Percentiles rank a stretch among this genome's conserved stretches.
Conservation (phyloP, 2,797 vertebrate genomes). For the Gadopsis bispinosus region DNA sequence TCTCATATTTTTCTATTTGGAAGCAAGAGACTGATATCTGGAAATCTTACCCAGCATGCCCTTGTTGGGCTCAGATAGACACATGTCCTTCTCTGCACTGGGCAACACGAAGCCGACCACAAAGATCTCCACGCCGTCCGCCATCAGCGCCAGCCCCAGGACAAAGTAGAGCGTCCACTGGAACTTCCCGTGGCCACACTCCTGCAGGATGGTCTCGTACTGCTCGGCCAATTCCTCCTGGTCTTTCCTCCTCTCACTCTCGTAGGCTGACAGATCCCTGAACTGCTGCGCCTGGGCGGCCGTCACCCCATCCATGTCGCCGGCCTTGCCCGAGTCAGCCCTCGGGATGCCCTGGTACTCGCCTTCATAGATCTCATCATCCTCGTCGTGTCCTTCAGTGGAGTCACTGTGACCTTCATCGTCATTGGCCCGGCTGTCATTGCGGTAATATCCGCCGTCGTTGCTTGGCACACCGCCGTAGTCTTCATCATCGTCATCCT, state of each 20-base stretch:
- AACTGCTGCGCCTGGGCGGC: slow-evolving; percentile 83
- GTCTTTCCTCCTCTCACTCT: slow-evolving; percentile 90
- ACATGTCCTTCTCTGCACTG: slow-evolving; percentile 98
- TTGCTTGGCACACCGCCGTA: slow-evolving; percentile 77
- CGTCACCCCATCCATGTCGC: slow-evolving; percentile 63
- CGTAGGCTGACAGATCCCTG: slow-evolving; percentile 85
- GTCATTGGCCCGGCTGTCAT: slow-evolving; percentile 87
- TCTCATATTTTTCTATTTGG: background rate
- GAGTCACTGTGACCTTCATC: slow-evolving; percentile 96
- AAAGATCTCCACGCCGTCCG: slow-evolving; percentile 96
- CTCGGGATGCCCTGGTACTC: slow-evolving; percentile 98
- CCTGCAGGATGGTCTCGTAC: slow-evolving; percentile 95
- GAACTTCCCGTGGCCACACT: slow-evolving; percentile 96
- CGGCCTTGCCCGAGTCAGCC: slow-evolving; percentile 88
- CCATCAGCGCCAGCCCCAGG: slow-evolving; percentile 96
- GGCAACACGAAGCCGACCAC: slow-evolving; percentile 98
- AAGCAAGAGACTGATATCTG: background rate
- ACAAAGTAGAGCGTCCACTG: slow-evolving; percentile 99
- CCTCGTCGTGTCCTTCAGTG: slow-evolving; percentile 96
- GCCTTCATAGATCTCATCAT: slow-evolving; percentile 97
- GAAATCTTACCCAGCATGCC: slow-evolving; percentile 95
- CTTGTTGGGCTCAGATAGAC: slow-evolving; percentile 96
- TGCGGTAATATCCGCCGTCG: slow-evolving; percentile 85
- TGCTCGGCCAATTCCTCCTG: slow-evolving; percentile 95
- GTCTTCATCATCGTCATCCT: slow-evolving; percentile 93